phyloP scores from a whole-genome alignment of 2,888 invertebrate genomes.

The Aleiodes testaceus region DNA sequence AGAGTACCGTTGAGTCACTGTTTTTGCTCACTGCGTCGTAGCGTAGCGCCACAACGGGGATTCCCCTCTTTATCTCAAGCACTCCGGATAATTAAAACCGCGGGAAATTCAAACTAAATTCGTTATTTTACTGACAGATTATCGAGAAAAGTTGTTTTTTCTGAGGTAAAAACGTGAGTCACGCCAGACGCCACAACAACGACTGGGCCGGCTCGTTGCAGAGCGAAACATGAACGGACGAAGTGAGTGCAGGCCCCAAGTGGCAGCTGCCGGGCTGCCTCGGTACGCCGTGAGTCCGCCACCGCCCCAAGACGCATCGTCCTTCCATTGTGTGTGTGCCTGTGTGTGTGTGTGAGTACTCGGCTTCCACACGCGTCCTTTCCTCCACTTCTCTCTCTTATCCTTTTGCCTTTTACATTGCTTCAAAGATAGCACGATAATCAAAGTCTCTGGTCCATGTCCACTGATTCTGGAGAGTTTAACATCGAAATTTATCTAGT shows the following conservation, averaged over 20 bases:
- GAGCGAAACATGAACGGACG: conserved; percentile 55
- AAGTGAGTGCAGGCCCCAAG: conserved; percentile 60
- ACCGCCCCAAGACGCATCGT: conserved; percentile 31
- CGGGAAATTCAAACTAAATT: neutral
- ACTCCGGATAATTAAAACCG: neutral
- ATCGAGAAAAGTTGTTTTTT: neutral
- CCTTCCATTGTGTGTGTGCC: conserved; percentile 17
- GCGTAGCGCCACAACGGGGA: neutral
- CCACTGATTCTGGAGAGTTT: neutral
- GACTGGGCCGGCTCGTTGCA: conserved; percentile 62
- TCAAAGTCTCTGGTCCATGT: neutral
- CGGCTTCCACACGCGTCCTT: conserved; percentile 11
- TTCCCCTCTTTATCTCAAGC: neutral
- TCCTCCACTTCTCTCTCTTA: neutral
- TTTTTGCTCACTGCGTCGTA: conserved; percentile 4
- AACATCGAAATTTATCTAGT: too few relatives aligned
- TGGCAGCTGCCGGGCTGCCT: conserved; percentile 49
- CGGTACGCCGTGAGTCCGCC: conserved; percentile 37
- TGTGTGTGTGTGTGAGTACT: neutral
- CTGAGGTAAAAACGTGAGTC: conserved; percentile 37
- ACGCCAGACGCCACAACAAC: conserved; percentile 67
- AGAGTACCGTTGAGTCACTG: conserved; percentile 10
- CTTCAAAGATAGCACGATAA: too few relatives aligned
- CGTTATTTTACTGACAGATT: neutral
- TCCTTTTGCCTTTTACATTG: neutral